Evolutionary conservation across 2,797 vertebrate species (phyloP), one percentile per base, ranked within the genome.

Genomic region (Trachops cirrhosus): DNA sequence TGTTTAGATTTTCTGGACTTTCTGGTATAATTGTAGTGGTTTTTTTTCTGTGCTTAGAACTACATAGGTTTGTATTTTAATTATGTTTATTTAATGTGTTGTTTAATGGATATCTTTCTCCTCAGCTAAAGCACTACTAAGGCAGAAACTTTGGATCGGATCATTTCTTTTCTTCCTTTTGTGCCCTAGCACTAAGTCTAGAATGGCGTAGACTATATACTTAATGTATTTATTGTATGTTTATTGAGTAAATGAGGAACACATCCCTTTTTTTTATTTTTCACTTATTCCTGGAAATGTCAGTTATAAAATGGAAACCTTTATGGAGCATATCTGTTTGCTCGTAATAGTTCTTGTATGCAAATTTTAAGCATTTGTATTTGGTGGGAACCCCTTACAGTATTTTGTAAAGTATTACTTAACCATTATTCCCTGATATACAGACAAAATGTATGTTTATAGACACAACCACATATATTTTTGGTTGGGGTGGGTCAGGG

Each of bases 241-340:
- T 77, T 78, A 70, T 77, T 71, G 14, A 74, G 6, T 91, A 70
- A 89, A 46, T 74, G 52, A 86, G 87, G 46, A 34, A 79, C 75
- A 74, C 52, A 52, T 52, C 34, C 0, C 34, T 73, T 52, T 86
- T 44, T 46, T 54, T n/a, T 18, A 57, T 37, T 54, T 24, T 50
- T 37, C 37, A 73, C 15, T 74, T 93, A 29, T 73, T 93, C 34
- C 48, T 78, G 41, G 89, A 93, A 93, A 79, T 91, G 37, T 89
- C 59, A 46, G 0, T 89, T 89, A 11, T 10, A 59, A 67, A 86
- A 50, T 67, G 7, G 32, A 52, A 83, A n/a, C 67, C n/a, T 91
- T 70, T 48, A 1, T 64, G 39, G 44, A 86, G 24, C 1, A 11
- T 85, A 78, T 24, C 26, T 88, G 18, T 59, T 91, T 5, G 19